Evolutionary conservation across 2,888 invertebrate genomes (phyloP), one percentile per base, ranked within the genome.

Genomic region (Scelioninae gen. 2): DNA sequence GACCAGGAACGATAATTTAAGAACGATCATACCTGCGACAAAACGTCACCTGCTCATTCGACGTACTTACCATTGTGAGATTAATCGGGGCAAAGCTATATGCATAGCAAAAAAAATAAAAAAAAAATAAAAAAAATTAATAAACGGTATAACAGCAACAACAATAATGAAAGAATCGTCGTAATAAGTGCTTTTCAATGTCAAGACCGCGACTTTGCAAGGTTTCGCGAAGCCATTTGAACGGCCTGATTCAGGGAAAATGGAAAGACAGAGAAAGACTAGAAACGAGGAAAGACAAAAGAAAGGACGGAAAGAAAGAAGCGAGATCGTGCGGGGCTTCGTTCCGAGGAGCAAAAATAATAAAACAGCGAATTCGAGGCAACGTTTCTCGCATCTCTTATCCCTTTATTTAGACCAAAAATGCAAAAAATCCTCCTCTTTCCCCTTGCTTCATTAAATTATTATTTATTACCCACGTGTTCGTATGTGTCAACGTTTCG

Each of bases 181-280:
- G 45, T n/a, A 18, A 18, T 18, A 61, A 37, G 37, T 33, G 31
- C 31, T 31, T 31, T 31, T 46, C 55, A 43, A 43, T 52, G 58
- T 68, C 67, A 58, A 52, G 58, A 18, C 25, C 28, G 55, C 28
- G 25, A 46, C 31, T 55, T 55, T 13, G 52, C 43, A 10, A 60
- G 68, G 68, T 48, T 68, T 68, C 68, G 22, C 11, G 68, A 68
- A 68, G 60, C 68, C 68, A n/a, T 39, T 15, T 33, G 11, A 52
- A 58, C n/a, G 19, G 25, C 48, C 45, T 45, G 50, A 68, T 68
- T 60, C 16, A 18, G 11, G 28, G 7, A n/a, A n/a, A n/a, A n/a
- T 7, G 48, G 46, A 16, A 37, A 48, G 35, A n/a, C 7, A 50
- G 11, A 55, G 31, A 37, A 46, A 57, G 10, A 31, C 28, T 16